Percentiles rank a stretch among this genome's conserved stretches.
Conservation (phyloP, 2,113 vertebrate genomes). For the Proterorhinus semilunaris region DNA sequence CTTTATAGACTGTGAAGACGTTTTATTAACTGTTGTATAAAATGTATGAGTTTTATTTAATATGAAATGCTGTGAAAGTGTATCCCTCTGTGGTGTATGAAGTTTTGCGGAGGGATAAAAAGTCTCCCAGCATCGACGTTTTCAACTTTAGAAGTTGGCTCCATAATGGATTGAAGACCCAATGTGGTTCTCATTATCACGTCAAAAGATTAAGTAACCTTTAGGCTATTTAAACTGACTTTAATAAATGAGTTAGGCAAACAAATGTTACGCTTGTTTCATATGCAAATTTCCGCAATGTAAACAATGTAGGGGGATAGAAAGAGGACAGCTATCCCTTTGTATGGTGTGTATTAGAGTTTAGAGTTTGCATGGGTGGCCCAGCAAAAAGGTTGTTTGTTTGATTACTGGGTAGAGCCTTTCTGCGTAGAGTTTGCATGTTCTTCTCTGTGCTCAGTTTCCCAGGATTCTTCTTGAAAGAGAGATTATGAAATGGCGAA, state of each 20-base stretch:
- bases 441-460: too few relatives aligned
- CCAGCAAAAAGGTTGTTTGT: too few relatives aligned
- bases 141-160: slow-evolving; percentile 63
- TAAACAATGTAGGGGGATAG: too few relatives aligned
- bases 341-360: too few relatives aligned
- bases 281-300: too few relatives aligned
- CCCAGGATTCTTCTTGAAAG: too few relatives aligned
- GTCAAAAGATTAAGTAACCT: slow-evolving; percentile 26
- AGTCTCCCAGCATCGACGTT: slow-evolving; percentile 24
- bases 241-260: slow-evolving; percentile 43
- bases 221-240: slow-evolving; percentile 46
- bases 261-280: not conserved
- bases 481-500: too few relatives aligned
- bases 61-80: slow-evolving; percentile 27
- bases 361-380: too few relatives aligned
- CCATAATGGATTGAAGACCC: slow-evolving; percentile 9
- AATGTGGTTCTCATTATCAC: slow-evolving; percentile 29
- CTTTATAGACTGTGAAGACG: not conserved
- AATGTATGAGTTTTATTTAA: slow-evolving; percentile 14
- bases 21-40: slow-evolving; percentile 3
- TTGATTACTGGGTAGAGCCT: too few relatives aligned
- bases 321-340: too few relatives aligned
- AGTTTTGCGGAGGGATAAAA: slow-evolving; percentile 1
- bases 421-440: too few relatives aligned
- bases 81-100: slow-evolving; percentile 9